Base-by-base conservation (phyloP, 2,113 vertebrate genomes). In the Pterocles burchelli region DNA sequence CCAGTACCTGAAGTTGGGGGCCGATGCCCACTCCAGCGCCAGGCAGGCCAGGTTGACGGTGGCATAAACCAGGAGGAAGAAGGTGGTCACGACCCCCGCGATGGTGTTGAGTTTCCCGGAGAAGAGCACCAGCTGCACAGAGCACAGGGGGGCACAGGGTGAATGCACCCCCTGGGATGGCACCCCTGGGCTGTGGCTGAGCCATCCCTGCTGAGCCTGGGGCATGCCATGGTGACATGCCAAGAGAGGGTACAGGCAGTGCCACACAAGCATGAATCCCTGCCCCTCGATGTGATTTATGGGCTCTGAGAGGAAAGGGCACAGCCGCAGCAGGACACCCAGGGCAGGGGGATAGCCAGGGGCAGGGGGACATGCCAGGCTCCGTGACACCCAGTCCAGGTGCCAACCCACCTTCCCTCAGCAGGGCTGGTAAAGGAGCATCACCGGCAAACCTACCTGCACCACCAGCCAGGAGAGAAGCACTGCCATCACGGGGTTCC, bases 21-120 rank as follows among this genome's bases (percentile, higher is more conserved):
- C 99, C 0, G 99, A 99, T 8, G 99, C 99, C 99, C 99, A 99
- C 73, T 99, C 99, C 70, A 99, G 93, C 24, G 99, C 99, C 13
- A 99, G 97, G 81, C 98, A 99, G 79, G 99, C 99, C 97, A 99
- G 91, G 73, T 99, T 99, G 90, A 99, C 98, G 0, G 98, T 98
- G 10, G 99, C 99, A 1, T 99, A 99, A 72, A 99, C 99, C 97
- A 99, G 59, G 71, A 99, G 98, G 96, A 99, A 99, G 98, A 99
- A 99, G 83, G 99, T 99, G 90, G 99, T 99, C 83, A 99, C 99
- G 0, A 99, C 98, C 49, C 98, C 98, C 13, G 99, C 99, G 0
- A 99, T 99, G 94, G 98, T 99, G 98, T 99, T 99, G 81, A 99
- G 98, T 95, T 99, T 98, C 29, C 99, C 99, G 25, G 99, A 98